Evolutionary conservation across 2,113 vertebrate genomes (phyloP), one percentile per base, ranked within the genome.

Genomic region (Amphiprion percula): DNA sequence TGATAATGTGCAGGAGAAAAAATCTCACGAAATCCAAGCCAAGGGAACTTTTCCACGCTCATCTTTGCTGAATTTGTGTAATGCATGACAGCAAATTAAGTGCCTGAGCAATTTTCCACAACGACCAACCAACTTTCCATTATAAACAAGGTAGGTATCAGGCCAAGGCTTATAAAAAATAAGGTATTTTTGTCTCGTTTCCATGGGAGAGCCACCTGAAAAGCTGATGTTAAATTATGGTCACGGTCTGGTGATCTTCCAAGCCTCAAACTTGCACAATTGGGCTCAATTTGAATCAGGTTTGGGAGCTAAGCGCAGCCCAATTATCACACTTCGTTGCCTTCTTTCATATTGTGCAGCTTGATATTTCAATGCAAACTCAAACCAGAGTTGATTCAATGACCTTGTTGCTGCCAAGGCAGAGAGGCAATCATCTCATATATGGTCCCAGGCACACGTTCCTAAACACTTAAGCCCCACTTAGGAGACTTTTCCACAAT

Each of bases 211-310:
- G 58, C 46, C 79, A 82, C 78, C 77, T 82, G 59, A 60, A 64
- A 64, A 74, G 39, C 64, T 69, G 68, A 65, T 67, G 66, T 70
- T 49, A 83, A 81, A 71, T 74, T 66, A 74, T 82, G 49, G 76
- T 54, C 21, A 58, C 30, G 55, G 63, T 33, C 33, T 77, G 71
- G 74, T 74, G 5, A 44, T 46, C 67, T 58, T 80, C 75, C 73
- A 89, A 79, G 37, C 82, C 87, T 77, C 78, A 88, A 84, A 88
- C 50, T 21, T 77, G 61, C 41, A 78, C 66, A 88, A 74, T 50
- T 82, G 68, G 61, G 53, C 44, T 66, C 68, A 74, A 76, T 82
- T 82, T 84, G 26, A 78, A 60, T 76, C 23, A 78, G 55, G 41
- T 63, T 77, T 76, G 39, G 53, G 33, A 77, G 30, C 47, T 30